These are phyloP conservation scores for Chlorospingus flavigularis DNA, from an alignment of 2,797 vertebrate genomes.

Conservation along the genomic window DNA sequence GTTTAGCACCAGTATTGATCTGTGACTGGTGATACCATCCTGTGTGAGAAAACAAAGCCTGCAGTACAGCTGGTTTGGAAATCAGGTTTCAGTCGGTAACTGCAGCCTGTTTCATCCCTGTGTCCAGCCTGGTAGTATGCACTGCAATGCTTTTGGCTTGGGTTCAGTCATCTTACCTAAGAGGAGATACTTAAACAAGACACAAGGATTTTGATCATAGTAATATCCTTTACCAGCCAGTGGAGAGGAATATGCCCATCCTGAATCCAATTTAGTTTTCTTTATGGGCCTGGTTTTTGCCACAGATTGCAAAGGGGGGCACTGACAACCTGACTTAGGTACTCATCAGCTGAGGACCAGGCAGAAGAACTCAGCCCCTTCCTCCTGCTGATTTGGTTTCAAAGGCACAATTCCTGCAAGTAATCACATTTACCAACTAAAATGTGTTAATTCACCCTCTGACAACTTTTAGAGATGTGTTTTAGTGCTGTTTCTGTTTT, in stretches of 20 bases:
- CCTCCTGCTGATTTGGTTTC: neutral
- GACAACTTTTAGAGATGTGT: neutral
- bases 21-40: neutral
- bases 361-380: neutral
- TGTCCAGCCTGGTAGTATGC: rapidly evolving
- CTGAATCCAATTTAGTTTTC: neutral
- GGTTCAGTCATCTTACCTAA: neutral
- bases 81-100: neutral
- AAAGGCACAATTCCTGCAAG: neutral
- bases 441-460: neutral
- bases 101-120: neutral
- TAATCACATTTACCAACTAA: neutral
- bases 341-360: neutral
- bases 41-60: neutral
- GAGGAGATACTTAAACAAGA: neutral
- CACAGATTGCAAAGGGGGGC: neutral
- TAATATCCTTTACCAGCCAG: neutral
- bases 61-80: neutral
- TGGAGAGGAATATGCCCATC: neutral
- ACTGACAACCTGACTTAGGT: neutral
- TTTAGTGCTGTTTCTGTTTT: conserved; percentile 24
- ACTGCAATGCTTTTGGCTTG: neutral
- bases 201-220: neutral
- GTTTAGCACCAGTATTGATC: neutral
- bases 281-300: neutral